These are phyloP conservation scores for Onychorhynchus coronatus DNA, from an alignment of 2,113 vertebrate species.

Conservation along the genomic window DNA sequence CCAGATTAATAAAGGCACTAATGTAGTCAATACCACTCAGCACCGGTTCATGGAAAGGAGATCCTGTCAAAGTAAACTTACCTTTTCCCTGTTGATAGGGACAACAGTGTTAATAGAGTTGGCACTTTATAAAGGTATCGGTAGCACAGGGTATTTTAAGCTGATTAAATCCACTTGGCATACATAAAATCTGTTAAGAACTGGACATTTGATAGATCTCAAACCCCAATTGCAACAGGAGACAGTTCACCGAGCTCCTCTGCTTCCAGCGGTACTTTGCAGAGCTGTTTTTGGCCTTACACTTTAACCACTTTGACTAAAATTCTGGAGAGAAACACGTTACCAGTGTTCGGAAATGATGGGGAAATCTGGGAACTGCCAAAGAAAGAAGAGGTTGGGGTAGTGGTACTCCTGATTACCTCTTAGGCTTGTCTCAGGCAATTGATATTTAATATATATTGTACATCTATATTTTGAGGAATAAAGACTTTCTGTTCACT, in stretches of 20 bases:
- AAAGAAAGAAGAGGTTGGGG: background rate
- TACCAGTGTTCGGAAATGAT: background rate
- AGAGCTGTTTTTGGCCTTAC: background rate
- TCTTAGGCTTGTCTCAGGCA: background rate
- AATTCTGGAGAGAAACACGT: background rate
- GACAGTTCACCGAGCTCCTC: background rate
- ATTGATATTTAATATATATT: background rate
- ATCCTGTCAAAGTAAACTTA: conserved; percentile 48
- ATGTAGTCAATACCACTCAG: conserved; percentile 38
- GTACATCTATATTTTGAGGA: background rate
- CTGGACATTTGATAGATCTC: conserved; percentile 37
- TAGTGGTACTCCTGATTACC: background rate
- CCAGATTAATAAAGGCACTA: conserved; percentile 40
- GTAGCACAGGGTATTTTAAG: conserved; percentile 42
- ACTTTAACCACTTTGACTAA: background rate
- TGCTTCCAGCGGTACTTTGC: background rate
- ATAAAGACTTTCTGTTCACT: background rate
- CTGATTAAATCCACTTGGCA: conserved; percentile 51
- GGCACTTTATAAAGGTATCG: conserved; percentile 20
- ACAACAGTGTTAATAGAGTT: conserved; percentile 41
- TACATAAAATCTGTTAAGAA: conserved; percentile 26
- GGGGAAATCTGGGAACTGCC: background rate
- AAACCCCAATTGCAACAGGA: background rate
- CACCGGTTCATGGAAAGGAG: background rate
- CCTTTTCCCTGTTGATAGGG: background rate